Evolutionary conservation across 2,113 vertebrate species (phyloP).

Genomic region (Cynopterus brachyotis): DNA sequence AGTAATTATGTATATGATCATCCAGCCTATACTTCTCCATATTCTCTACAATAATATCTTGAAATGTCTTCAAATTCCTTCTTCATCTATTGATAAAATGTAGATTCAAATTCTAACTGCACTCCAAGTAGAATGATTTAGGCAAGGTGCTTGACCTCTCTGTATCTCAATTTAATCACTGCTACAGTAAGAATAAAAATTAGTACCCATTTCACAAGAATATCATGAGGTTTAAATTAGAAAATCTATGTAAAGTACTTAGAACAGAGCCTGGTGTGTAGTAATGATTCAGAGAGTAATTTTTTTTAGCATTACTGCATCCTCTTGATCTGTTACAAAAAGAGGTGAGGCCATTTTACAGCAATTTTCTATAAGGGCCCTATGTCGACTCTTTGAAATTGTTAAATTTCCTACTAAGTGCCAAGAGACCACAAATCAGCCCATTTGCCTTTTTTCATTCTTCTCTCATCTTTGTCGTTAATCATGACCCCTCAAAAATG

Average conservation of each 20-base stretch:
- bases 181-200: not conserved
- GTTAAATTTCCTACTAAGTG: not conserved
- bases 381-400: not conserved
- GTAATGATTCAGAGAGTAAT: not conserved
- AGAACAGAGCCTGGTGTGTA: not conserved
- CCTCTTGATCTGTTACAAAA: not conserved
- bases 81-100: not conserved
- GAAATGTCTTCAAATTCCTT: not conserved
- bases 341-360: not conserved
- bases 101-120: not conserved
- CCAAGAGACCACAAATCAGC: not conserved
- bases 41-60: not conserved
- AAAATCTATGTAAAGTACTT: not conserved
- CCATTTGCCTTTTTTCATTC: not conserved
- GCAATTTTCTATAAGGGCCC: not conserved
- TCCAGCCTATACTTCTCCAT: not conserved
- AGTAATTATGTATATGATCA: not conserved
- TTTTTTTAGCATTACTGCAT: not conserved
- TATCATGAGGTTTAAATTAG: not conserved
- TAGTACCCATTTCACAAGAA: not conserved
- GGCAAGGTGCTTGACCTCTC: not conserved
- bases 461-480: not conserved
- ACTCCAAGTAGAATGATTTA: not conserved
- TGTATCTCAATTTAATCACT: not conserved
- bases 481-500: not conserved